These are phyloP conservation scores for Macropis europaea DNA, from an alignment of 2,888 invertebrate genomes.

Conservation along the genomic window DNA sequence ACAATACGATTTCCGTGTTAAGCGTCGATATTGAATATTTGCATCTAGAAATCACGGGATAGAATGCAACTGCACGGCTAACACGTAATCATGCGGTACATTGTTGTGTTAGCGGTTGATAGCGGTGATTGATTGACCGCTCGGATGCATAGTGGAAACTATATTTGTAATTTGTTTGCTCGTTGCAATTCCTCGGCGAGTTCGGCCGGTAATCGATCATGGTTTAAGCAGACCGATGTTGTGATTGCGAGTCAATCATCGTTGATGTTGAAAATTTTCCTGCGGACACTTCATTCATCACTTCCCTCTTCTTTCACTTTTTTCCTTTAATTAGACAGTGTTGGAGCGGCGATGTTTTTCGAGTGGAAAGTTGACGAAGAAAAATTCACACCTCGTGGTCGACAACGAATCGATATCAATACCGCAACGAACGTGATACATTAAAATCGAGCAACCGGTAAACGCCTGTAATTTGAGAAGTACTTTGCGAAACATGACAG, in stretches of 20 bases:
- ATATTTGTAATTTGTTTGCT: constrained; percentile 33
- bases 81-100: constrained; percentile 22
- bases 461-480: too few relatives aligned
- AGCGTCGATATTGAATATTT: not conserved
- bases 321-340: too few relatives aligned
- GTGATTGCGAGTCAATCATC: not conserved
- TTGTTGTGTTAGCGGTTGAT: constrained; percentile 31
- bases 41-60: not conserved
- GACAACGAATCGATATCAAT: too few relatives aligned
- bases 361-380: too few relatives aligned
- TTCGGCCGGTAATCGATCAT: constrained; percentile 2
- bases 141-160: constrained; percentile 11
- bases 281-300: too few relatives aligned
- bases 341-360: too few relatives aligned
- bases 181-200: constrained; percentile 21
- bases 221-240: not conserved
- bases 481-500: too few relatives aligned
- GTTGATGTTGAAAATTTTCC: not conserved
- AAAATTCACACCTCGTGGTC: too few relatives aligned
- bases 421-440: too few relatives aligned
- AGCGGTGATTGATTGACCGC: constrained; percentile 31
- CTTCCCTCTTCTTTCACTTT: too few relatives aligned
- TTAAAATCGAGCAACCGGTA: too few relatives aligned
- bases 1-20: too few relatives aligned
- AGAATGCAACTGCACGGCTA: not conserved